Conservation (phyloP, 2,888 invertebrate genomes). For the Nephrotoma flavescens region DNA sequence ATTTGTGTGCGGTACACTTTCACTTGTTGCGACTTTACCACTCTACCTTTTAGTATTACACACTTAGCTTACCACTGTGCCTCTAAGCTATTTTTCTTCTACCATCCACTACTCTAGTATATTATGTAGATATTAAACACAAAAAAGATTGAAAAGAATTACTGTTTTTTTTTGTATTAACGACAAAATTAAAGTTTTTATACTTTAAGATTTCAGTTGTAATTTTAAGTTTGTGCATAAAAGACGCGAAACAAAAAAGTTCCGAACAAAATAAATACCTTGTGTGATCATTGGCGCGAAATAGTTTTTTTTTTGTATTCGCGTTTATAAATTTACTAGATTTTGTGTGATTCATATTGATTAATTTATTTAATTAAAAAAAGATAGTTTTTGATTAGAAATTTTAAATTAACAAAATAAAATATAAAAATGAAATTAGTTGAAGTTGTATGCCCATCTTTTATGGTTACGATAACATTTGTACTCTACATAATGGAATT, state of each 20-base stretch:
- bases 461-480: neutral
- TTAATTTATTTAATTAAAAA: neutral
- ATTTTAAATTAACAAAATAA: neutral
- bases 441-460: neutral
- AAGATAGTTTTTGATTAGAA: neutral
- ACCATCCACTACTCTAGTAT: neutral
- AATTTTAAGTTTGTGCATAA: neutral
- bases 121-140: neutral
- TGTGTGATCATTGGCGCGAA: neutral
- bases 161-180: neutral
- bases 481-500: neutral
- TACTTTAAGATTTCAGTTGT: neutral
- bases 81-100: neutral
- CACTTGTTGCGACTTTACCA: constrained; percentile 4
- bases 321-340: neutral
- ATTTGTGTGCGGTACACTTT: neutral
- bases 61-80: neutral
- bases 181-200: neutral
- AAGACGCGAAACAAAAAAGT: constrained; percentile 1
- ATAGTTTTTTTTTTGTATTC: neutral
- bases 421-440: neutral
- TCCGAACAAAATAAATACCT: neutral
- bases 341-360: neutral
- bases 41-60: neutral
- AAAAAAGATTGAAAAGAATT: neutral